Evolutionary conservation across 2,113 vertebrate species (phyloP).

Genomic region (Coreoperca whiteheadi): DNA sequence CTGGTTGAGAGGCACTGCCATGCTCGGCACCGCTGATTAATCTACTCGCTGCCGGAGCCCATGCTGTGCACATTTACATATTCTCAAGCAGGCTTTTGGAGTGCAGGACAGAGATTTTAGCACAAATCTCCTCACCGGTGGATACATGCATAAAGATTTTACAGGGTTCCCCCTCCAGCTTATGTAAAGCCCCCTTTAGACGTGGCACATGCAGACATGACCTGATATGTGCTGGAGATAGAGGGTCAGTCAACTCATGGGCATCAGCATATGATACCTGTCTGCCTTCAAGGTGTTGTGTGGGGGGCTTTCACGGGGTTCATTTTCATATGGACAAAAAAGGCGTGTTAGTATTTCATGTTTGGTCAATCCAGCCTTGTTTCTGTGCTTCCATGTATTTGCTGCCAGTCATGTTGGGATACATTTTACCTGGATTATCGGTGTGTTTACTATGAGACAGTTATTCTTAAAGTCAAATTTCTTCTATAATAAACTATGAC

Average conservation of each 20-base stretch:
- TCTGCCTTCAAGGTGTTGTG: conserved; percentile 24
- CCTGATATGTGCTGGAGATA: conserved; percentile 60
- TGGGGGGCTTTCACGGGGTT: neutral
- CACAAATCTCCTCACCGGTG: conserved; percentile 68
- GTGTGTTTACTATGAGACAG: neutral
- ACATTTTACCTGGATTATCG: neutral
- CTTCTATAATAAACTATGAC: too few relatives aligned
- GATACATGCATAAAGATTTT: conserved; percentile 60
- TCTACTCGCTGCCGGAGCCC: conserved; percentile 79
- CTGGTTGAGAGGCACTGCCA: conserved; percentile 70
- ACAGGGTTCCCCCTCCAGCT: conserved; percentile 63
- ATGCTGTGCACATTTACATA: conserved; percentile 84
- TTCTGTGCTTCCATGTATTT: conserved; percentile 4
- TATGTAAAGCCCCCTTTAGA: conserved; percentile 69
- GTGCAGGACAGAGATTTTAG: conserved; percentile 69
- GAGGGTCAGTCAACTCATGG: conserved; percentile 59
- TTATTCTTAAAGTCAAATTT: neutral
- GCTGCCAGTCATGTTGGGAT: neutral
- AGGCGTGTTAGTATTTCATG: conserved; percentile 1
- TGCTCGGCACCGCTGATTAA: conserved; percentile 79
- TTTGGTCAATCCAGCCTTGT: neutral
- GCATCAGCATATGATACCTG: conserved; percentile 34
- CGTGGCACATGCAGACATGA: conserved; percentile 58
- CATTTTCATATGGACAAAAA: conserved; percentile 23
- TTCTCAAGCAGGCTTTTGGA: conserved; percentile 77